phyloP scores from a whole-genome alignment of 2,113 vertebrate genomes.

The Tringa solitaria region DNA sequence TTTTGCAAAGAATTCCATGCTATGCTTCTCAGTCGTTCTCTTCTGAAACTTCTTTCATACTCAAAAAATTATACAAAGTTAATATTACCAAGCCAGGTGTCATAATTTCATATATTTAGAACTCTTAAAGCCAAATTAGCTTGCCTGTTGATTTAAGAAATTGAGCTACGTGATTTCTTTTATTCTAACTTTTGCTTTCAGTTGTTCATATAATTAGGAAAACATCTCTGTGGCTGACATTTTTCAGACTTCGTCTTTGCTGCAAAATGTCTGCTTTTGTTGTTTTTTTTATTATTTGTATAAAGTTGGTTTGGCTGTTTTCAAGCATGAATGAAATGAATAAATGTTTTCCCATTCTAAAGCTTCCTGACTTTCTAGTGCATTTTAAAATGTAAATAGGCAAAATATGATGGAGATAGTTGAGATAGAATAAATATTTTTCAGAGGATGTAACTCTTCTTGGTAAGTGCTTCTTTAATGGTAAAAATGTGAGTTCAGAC shows the following conservation, averaged over 20 bases:
- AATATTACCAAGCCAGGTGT: neutral
- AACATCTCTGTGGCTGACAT: neutral
- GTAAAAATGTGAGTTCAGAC: neutral
- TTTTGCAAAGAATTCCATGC: neutral
- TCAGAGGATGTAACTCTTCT: neutral
- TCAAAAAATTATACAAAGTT: neutral
- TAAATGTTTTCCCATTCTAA: slow-evolving; percentile 40
- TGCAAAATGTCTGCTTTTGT: neutral
- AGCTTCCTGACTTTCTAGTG: slow-evolving; percentile 9
- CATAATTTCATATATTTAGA: neutral
- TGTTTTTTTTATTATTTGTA: neutral
- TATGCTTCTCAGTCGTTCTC: neutral
- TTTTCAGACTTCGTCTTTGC: neutral
- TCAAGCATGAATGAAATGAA: slow-evolving; percentile 35
- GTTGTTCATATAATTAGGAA: neutral
- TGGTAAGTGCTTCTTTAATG: neutral
- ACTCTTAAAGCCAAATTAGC: neutral
- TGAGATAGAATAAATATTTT: slow-evolving; percentile 30
- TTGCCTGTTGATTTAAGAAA: neutral
- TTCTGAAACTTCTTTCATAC: neutral
- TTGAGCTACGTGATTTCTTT: neutral
- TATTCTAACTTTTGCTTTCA: neutral
- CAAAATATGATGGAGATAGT: slow-evolving; percentile 36
- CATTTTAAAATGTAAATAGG: slow-evolving; percentile 35
- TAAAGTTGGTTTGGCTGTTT: slow-evolving; percentile 26